Evolutionary conservation across 2,797 vertebrate genomes (phyloP).

Genomic region (Oophaga sylvatica): DNA sequence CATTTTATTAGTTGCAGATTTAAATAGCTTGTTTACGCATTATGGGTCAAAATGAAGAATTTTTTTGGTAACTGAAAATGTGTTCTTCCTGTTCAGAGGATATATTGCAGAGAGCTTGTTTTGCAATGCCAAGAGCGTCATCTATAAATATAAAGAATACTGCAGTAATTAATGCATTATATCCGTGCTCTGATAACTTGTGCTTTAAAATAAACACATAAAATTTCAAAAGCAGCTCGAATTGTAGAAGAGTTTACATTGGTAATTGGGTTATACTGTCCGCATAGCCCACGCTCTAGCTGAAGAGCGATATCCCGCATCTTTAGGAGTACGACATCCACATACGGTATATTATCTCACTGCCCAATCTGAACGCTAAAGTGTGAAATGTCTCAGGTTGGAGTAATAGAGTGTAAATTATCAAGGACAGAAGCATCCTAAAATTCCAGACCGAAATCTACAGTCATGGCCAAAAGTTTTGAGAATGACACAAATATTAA

Average conservation of each 20-base stretch:
- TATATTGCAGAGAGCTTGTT: constrained; percentile 33
- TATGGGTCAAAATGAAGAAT: constrained; percentile 55
- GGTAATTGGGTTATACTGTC: not conserved
- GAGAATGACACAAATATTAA: too few relatives aligned
- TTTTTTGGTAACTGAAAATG: constrained; percentile 44
- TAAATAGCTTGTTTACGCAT: constrained; percentile 58
- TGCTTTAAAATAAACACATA: constrained; percentile 2
- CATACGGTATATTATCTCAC: too few relatives aligned
- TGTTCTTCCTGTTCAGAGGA: constrained; percentile 31
- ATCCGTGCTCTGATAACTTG: not conserved
- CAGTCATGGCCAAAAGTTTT: too few relatives aligned
- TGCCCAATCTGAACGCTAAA: not conserved
- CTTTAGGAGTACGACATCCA: too few relatives aligned
- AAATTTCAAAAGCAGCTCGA: not conserved
- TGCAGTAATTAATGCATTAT: not conserved
- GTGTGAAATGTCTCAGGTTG: not conserved
- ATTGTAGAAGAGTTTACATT: not conserved
- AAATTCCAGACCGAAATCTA: too few relatives aligned
- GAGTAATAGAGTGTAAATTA: too few relatives aligned
- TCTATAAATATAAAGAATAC: constrained; percentile 19
- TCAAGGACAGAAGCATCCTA: too few relatives aligned
- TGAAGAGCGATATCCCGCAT: not conserved
- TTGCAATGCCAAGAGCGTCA: not conserved
- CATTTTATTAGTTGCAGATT: constrained; percentile 58
- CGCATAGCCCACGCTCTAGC: not conserved